phyloP scores from a whole-genome alignment of 2,797 vertebrate genomes.

The Ara ararauna region DNA sequence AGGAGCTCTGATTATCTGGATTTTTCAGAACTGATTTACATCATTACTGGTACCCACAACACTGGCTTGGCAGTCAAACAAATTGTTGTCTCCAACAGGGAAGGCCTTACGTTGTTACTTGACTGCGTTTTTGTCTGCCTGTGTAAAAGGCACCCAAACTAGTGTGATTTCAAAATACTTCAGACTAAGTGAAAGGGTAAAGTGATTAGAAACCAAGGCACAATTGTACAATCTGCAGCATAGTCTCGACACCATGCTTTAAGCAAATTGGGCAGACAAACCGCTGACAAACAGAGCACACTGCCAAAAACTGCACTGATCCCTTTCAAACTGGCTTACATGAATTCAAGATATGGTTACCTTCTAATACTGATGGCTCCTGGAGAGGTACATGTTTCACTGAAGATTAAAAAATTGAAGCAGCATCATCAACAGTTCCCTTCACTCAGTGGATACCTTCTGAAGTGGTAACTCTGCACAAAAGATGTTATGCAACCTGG shows the following conservation, averaged over 20 bases:
- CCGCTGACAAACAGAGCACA: accelerated
- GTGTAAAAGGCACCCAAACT: not conserved
- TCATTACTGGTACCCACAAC: not conserved
- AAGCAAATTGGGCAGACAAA: not conserved
- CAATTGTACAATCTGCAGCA: not conserved
- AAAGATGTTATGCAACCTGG: not conserved
- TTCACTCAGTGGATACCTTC: not conserved
- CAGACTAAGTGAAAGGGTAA: not conserved
- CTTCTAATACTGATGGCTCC: not conserved
- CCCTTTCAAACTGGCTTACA: not conserved
- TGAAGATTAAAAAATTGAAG: not conserved
- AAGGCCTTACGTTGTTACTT: not conserved
- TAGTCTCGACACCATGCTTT: not conserved
- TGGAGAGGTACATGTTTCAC: not conserved
- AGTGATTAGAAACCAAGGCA: not conserved
- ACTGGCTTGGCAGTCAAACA: not conserved
- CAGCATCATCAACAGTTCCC: not conserved
- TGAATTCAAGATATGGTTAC: not conserved
- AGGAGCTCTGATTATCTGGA: not conserved
- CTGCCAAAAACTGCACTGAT: not conserved
- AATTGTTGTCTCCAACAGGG: not conserved
- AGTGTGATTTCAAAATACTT: not conserved
- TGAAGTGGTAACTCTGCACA: not conserved
- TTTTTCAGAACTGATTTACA: constrained; percentile 3
- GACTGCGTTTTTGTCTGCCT: not conserved